Evolutionary conservation across 2,888 invertebrate species (phyloP).

Genomic region (Nymphalis urticae): DNA sequence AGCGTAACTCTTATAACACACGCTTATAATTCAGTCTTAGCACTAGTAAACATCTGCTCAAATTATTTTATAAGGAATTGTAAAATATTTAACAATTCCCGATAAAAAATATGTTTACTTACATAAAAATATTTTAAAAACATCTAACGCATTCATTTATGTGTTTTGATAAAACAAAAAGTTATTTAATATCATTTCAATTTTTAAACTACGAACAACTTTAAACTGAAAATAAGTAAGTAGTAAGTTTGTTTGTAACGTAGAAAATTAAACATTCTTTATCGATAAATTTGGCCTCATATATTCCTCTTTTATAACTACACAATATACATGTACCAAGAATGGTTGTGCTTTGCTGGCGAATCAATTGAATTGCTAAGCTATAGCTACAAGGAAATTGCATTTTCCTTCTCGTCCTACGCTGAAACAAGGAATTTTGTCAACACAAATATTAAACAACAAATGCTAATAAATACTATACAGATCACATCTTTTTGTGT

Average conservation of each 20-base stretch:
- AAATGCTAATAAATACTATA: neutral
- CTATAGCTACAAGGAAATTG: conserved; percentile 28
- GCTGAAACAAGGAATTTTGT: conserved; percentile 6
- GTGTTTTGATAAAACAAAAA: no score
- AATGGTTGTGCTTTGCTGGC: conserved; percentile 18
- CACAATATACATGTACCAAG: conserved; percentile 8
- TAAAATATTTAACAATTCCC: no score
- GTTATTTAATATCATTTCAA: no score
- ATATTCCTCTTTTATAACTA: conserved; percentile 16
- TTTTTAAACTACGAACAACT: no score
- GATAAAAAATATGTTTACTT: no score
- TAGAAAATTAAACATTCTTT: no score
- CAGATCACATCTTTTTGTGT: neutral
- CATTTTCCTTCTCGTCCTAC: conserved; percentile 13
- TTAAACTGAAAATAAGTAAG: neutral
- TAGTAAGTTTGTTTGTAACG: neutral
- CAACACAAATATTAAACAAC: conserved; percentile 9
- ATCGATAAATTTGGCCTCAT: conserved; percentile 29
- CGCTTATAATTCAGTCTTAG: no score
- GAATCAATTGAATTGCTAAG: conserved; percentile 27
- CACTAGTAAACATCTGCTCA: no score
- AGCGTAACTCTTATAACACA: no score
- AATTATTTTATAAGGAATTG: no score
- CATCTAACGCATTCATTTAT: no score
- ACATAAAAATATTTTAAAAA: no score